These are phyloP conservation scores for Ophion ellenae DNA, from an alignment of 2,888 invertebrate species.

Conservation along the genomic window DNA sequence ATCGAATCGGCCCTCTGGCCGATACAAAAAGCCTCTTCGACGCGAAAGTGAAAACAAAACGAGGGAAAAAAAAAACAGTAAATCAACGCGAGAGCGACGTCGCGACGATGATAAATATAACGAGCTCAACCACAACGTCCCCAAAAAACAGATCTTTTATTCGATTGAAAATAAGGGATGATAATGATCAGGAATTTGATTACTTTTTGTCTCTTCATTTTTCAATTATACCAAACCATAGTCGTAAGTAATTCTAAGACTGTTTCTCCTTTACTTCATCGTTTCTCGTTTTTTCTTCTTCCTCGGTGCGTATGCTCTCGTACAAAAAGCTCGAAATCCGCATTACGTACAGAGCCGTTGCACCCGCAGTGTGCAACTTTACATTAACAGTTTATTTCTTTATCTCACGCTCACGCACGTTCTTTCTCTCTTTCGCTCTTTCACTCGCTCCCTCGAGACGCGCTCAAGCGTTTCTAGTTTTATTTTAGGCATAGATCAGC, in stretches of 20 bases:
- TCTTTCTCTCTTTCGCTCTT: constrained; percentile 53
- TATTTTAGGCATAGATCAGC: constrained; percentile 49
- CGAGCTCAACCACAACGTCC: constrained; percentile 70
- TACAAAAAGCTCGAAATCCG: constrained; percentile 55
- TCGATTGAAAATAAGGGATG: constrained; percentile 81
- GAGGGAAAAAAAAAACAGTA: neutral
- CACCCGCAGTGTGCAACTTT: constrained; percentile 77
- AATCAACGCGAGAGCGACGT: no score
- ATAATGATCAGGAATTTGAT: constrained; percentile 81
- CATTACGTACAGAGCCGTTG: constrained; percentile 74
- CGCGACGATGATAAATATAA: constrained; percentile 40
- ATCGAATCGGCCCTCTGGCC: neutral
- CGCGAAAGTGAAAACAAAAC: constrained; percentile 29
- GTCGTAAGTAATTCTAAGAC: constrained; percentile 79
- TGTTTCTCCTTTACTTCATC: constrained; percentile 60
- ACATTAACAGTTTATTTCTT: constrained; percentile 76
- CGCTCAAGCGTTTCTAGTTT: constrained; percentile 44
- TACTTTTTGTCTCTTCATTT: constrained; percentile 30
- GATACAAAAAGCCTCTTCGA: constrained; percentile 32
- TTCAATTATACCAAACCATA: constrained; percentile 79
- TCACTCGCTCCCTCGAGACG: constrained; percentile 56
- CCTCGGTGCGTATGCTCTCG: constrained; percentile 60
- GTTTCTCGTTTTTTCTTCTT: constrained; percentile 16
- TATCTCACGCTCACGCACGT: constrained; percentile 69
- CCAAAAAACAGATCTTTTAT: constrained; percentile 81